Conservation (phyloP, 1,140 invertebrate species). For the Achroia grisella region DNA sequence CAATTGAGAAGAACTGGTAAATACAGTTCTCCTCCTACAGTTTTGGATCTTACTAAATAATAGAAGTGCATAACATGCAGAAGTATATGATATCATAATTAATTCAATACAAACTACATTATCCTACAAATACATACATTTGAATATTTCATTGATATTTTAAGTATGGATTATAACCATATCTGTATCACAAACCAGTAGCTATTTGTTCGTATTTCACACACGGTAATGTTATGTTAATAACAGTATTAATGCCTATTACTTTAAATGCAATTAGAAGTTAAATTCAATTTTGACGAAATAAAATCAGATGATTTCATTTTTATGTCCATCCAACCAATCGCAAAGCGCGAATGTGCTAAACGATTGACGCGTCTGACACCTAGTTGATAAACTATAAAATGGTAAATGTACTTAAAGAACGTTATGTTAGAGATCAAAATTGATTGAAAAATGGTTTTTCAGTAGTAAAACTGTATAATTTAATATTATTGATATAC, state of each 20-base stretch:
- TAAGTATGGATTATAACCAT: not conserved
- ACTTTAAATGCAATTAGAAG: constrained; percentile 12
- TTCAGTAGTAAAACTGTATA: not conserved
- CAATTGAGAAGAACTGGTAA: too few relatives aligned
- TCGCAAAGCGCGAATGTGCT: constrained; percentile 4
- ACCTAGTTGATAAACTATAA: not conserved
- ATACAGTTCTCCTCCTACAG: too few relatives aligned
- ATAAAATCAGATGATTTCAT: constrained; percentile 21
- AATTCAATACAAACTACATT: too few relatives aligned
- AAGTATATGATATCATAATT: too few relatives aligned
- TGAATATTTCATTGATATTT: too few relatives aligned
- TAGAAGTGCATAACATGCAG: too few relatives aligned
- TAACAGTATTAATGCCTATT: too few relatives aligned
- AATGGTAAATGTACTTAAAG: not conserved
- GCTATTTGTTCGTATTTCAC: not conserved
- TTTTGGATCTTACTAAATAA: too few relatives aligned
- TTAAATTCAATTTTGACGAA: constrained; percentile 10
- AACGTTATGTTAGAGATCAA: too few relatives aligned
- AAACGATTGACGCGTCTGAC: not conserved
- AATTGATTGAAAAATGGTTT: not conserved
- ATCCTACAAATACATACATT: too few relatives aligned
- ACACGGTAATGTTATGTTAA: constrained; percentile 13
- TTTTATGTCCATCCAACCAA: constrained; percentile 28
- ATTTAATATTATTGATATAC: too few relatives aligned
- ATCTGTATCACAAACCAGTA: not conserved